phyloP scores from a whole-genome alignment of 2,113 vertebrate genomes.

The Tauraco erythrolophus region DNA sequence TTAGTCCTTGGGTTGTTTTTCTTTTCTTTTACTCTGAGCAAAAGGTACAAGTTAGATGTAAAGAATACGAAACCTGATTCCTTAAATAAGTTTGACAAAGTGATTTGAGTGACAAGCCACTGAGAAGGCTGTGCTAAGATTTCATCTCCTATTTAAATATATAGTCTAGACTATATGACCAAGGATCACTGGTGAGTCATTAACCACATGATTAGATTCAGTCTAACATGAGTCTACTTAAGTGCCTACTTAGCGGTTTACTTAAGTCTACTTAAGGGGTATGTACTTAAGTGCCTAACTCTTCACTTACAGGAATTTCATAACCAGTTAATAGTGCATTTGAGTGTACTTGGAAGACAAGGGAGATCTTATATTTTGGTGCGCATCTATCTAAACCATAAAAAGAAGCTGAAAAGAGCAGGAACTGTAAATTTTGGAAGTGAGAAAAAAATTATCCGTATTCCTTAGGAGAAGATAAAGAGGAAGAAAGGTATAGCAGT shows the following conservation, averaged over 20 bases:
- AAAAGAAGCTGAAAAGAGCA: neutral
- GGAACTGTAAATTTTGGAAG: neutral
- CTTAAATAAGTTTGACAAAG: neutral
- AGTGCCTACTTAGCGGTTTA: conserved; percentile 46
- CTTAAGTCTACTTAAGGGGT: neutral
- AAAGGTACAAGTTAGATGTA: conserved; percentile 3
- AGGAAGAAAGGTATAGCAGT: neutral
- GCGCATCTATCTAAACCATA: neutral
- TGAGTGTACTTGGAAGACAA: neutral
- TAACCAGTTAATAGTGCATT: neutral
- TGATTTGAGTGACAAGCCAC: neutral
- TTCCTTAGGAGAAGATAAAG: neutral
- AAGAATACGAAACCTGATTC: neutral
- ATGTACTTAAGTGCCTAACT: conserved; percentile 24
- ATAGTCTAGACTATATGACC: neutral
- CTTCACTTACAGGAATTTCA: neutral
- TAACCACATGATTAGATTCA: neutral
- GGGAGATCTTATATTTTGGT: neutral
- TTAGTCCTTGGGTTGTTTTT: neutral
- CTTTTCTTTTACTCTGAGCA: neutral
- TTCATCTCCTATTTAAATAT: neutral
- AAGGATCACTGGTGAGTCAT: neutral
- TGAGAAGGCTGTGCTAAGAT: neutral
- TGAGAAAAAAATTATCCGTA: neutral
- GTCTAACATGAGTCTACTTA: conserved; percentile 32